Evolutionary conservation across 1,140 invertebrate genomes (phyloP), one percentile per base, ranked within the genome.

Genomic region (Calliphora vicina): DNA sequence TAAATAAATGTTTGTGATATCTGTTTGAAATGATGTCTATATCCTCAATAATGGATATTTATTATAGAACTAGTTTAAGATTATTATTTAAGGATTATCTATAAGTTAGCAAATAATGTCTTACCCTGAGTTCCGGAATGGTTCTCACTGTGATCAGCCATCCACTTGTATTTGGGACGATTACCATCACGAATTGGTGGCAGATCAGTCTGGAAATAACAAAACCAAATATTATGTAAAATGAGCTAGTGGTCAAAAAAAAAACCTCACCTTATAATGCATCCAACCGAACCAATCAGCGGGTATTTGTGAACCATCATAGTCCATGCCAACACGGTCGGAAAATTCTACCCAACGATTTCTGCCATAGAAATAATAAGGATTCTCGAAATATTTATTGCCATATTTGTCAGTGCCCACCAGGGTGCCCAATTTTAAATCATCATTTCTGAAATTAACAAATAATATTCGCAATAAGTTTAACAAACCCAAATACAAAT

Each of bases 321-420:
- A 99, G 89, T 99, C 94, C 86, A 98, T 89, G 83, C 93, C 89
- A 84, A 91, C 90, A 74, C 94, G 93, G 15, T 96, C 94, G 12
- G 94, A 91, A 90, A 97, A 99, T 86, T 96, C 94, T 5, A 99
- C 94, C 98, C 98, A 99, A 85, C 99, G 93, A 92, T 98, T 99
- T 82, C 97, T 93, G 20, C 97, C 95, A 89, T 96, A 95, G 91
- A 99, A 98, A 89, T 96, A 97, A 67, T 92, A 91, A 29, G 96
- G 94, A 89, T 99, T 99, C 92, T 99, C 95, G 91, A 93, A 99
- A 91, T 99, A 99, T 90, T 96, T 97, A 91, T 99, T 99, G 43
- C 99, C 98, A 91, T 94, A 98, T 90, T 97, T 95, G 91, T 99
- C 99, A 83, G 93, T 93, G n/a, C 99, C 99, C n/a, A 99, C 93